Base-by-base conservation (phyloP, 1,140 invertebrate genomes). In the Halictus rubicundus region DNA sequence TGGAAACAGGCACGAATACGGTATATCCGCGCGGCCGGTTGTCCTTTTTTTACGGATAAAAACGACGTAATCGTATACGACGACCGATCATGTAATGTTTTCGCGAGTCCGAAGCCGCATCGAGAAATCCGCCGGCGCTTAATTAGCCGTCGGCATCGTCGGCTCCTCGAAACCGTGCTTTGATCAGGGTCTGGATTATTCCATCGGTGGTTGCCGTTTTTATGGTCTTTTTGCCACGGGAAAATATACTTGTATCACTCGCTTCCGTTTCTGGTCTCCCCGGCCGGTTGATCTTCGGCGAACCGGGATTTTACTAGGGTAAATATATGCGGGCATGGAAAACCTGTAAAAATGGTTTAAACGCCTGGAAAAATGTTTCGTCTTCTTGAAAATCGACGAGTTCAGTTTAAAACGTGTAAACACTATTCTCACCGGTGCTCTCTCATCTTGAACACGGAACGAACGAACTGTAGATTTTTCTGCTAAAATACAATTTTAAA, bases 21-120 rank as follows among this genome's bases (percentile, higher is more conserved):
- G 14, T 42, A 32, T 60, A 39, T 23, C 54, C 72, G 49, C 49
- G 25, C 32, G 25, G 32, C n/a, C 23, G 60, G 32, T 27, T 19
- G 61, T 19, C 25, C 60, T 80, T 73, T 85, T 83, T 86, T 75
- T 64, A 83, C 68, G 49, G 72, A 78, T 69, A 87, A 87, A 86
- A 87, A 87, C 76, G 73, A 57, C 86, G 73, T 87, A 87, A 87
- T 87, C 77, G 85, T 87, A 87, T 87, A 87, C 86, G 85, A 83
- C 85, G 85, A 87, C 85, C 85, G 85, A 87, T 87, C 85, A 61
- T 81, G 82, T 87, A 87, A 87, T 87, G 80, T 65, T 85, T 82
- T 75, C 73, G 85, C 69, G 64, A 73, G 80, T 64, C 59, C 57
- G 71, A 57, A 37, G 63, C 70, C 70, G 69, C 79, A 85, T 85